Evolutionary conservation across 1,140 invertebrate genomes (phyloP), one percentile per base, ranked within the genome.

Genomic region (Drosophila subobscura): DNA sequence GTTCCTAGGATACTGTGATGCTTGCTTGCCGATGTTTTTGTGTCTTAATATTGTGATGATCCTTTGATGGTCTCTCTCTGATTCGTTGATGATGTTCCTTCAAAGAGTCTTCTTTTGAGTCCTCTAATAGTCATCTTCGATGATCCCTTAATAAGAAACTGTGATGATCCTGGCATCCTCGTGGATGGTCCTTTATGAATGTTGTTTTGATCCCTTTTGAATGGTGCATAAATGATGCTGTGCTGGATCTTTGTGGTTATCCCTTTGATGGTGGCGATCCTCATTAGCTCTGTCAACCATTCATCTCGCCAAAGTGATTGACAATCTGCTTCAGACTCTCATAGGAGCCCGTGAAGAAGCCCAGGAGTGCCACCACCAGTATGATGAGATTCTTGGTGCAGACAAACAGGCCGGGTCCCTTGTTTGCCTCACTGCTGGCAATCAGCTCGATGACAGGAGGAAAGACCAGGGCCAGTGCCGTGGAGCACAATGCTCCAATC

Each of bases 401-500:
- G 7, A 93, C 92, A 45, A 86, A 86, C 2, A 76, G 10, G 2
- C 92, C 91, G 0, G 93, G 77, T 2, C 92, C 90, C 2, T 92
- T 79, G 67, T 93, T 93, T 61, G 93, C 92, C 12, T 93, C 93
- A 72, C 92, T 94, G 45, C 91, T 91, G 0, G 94, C 92, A 2
- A 96, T 92, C 57, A 97, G 92, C 83, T 99, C 96, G 49, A 98
- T 96, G 25, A 98, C 92, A 0, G 97, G 96, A 4, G 98, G 98
- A 85, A 98, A 96, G n/a, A 99, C 93, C 1, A 99, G 92, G 0
- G 97, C 97, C 47, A 98, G 92, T 0, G 96, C 95, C 33, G 96
- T 96, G 58, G 96, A 97, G 80, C 96, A 96, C 3, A 98, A 93
- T 0, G 98, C 96, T 2, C 98, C 98, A 46, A 98, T 96, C 49